Base-by-base conservation (phyloP, 2,113 vertebrate genomes). In the Gasterosteus aculeatus region DNA sequence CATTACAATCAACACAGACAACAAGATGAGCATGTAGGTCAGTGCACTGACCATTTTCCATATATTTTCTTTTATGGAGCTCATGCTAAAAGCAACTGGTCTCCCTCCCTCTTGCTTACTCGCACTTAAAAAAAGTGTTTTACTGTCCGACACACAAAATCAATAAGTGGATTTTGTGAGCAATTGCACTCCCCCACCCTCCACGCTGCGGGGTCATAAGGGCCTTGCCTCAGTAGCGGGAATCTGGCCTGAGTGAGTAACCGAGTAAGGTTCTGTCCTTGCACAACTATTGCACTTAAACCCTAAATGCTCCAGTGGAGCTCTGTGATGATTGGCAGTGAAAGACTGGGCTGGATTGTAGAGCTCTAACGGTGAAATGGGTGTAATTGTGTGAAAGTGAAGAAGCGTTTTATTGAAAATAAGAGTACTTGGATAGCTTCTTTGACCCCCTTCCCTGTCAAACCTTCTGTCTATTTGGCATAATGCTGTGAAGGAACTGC, bases 11-110 rank as follows among this genome's bases (percentile, higher is more conserved):
- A 33, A 33, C 3, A 33, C 33, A 2, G 33, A 33, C 33, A 38
- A 38, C 35, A 38, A 38, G 35, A 38, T 5, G 7, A 38, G 7
- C 35, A 16, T 18, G 46, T 85, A 65, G 7, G 42, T 71, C 75
- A 54, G 76, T 82, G 72, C 82, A 69, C 71, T 88, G 65, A 82
- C 80, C 80, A 83, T 85, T 89, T 80, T 9, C 19, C 49, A 46
- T 38, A 6, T 4, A 6, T 4, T 44, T 16, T 16, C 9, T 51
- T 72, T 19, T 56, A 65, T 65, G 61, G 41, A 71, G 22, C 38
- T 75, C 62, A 46, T 42, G 68, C 60, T 60, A 61, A 72, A 14
- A 64, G 31, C 66, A 49, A 47, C 53, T 19, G 47, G 58, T 35
- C 35, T 33, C 4, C 1, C 41, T 62, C 2, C 14, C 16, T 57